These are phyloP conservation scores for Genyomyrus donnyi DNA, from an alignment of 2,113 vertebrate species.

Conservation along the genomic window DNA sequence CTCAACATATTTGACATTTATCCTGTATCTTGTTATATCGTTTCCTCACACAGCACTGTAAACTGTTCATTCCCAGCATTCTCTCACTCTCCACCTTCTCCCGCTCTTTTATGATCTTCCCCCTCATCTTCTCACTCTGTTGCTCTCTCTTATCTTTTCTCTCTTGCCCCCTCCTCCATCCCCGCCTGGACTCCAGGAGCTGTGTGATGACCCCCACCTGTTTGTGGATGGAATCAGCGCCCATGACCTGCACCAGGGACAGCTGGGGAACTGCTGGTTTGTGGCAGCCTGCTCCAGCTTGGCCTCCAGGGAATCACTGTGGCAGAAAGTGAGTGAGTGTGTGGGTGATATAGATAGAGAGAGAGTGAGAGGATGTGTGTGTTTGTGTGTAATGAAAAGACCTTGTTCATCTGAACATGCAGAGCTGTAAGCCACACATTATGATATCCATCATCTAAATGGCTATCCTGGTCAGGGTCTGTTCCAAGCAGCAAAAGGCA, in stretches of 20 bases:
- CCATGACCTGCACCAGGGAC: constrained; percentile 71
- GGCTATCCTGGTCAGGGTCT: neutral
- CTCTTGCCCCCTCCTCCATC: neutral
- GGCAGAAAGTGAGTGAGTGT: constrained; percentile 75
- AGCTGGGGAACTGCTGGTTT: constrained; percentile 96
- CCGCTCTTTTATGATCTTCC: neutral
- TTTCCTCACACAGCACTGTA: neutral
- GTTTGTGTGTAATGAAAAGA: constrained; percentile 16
- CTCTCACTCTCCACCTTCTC: neutral
- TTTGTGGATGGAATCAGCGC: constrained; percentile 10
- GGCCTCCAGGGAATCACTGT: constrained; percentile 78
- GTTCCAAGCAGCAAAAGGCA: neutral
- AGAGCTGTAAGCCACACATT: neutral
- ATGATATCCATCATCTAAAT: neutral
- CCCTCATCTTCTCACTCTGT: neutral
- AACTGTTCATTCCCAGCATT: neutral
- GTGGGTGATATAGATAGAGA: neutral
- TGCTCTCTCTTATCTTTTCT: neutral
- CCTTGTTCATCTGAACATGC: neutral
- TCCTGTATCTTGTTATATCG: neutral
- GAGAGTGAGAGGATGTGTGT: neutral
- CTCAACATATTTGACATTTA: neutral
- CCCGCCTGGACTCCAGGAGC: constrained; percentile 59
- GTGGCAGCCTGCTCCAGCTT: constrained; percentile 86
- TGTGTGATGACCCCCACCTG: constrained; percentile 58